Evolutionary conservation across 2,888 invertebrate species (phyloP).

Genomic region (Muschampia staudingeri): DNA sequence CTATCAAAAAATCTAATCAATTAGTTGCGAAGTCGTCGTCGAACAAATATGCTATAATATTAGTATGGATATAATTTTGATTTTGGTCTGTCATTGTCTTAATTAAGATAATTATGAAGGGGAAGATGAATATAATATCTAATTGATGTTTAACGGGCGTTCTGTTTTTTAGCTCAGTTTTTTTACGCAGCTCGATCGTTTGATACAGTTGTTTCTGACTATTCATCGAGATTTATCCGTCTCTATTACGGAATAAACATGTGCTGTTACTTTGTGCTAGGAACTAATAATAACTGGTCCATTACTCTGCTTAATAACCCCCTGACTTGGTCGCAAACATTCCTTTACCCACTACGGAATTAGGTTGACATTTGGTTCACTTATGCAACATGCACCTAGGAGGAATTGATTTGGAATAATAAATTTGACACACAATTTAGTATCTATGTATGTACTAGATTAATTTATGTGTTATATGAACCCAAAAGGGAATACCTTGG

Average conservation of each 20-base stretch:
- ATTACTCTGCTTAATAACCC: constrained; percentile 82
- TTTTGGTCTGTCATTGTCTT: too few species aligned
- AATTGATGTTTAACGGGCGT: not conserved
- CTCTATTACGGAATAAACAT: constrained; percentile 82
- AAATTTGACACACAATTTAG: too few species aligned
- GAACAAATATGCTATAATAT: too few species aligned
- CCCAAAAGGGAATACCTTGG: too few species aligned
- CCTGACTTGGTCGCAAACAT: constrained; percentile 80
- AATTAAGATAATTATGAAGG: too few species aligned
- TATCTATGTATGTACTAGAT: too few species aligned
- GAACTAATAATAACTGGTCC: constrained; percentile 84
- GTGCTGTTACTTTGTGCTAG: constrained; percentile 80
- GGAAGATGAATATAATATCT: too few species aligned
- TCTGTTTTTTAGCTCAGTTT: constrained; percentile 4
- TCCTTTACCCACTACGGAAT: constrained; percentile 73
- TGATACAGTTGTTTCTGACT: constrained; percentile 88
- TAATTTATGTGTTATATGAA: not conserved
- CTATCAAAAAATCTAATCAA: too few species aligned
- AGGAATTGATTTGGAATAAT: not conserved
- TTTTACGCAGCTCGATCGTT: constrained; percentile 68
- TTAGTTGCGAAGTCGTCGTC: too few species aligned
- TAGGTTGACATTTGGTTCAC: constrained; percentile 62
- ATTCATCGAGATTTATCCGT: constrained; percentile 84
- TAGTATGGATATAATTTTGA: too few species aligned
- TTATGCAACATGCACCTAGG: constrained; percentile 38